phyloP scores from a whole-genome alignment of 2,113 vertebrate genomes.

The Cromileptes altivelis region DNA sequence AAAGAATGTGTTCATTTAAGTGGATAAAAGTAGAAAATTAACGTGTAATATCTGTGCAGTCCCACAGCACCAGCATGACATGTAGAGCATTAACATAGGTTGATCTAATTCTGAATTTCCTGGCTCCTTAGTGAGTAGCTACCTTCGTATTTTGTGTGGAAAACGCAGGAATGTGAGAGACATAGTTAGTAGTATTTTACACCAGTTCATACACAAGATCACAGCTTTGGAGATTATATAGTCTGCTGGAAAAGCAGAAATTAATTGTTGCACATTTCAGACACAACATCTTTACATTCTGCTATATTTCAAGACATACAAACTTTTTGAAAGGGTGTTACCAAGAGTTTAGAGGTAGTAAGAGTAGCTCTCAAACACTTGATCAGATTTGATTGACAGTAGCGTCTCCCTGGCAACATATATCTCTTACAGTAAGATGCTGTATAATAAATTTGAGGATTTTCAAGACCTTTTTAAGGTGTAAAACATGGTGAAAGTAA shows the following conservation, averaged over 20 bases:
- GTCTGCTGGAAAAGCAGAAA: not conserved
- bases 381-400: not conserved
- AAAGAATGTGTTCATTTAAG: conserved; percentile 18
- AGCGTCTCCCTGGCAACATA: not conserved
- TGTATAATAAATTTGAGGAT: no score
- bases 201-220: not conserved
- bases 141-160: not conserved
- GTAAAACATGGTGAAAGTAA: no score
- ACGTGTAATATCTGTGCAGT: not conserved
- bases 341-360: not conserved
- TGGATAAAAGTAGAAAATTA: not conserved
- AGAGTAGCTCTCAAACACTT: not conserved
- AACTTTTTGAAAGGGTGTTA: no score
- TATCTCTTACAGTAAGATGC: no score
- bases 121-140: not conserved
- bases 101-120: not conserved
- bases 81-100: not conserved
- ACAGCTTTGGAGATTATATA: not conserved
- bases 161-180: not conserved
- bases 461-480: no score
- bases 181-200: not conserved
- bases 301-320: no score
- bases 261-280: not conserved
- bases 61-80: no score
- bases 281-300: not conserved